phyloP scores from a whole-genome alignment of 2,113 vertebrate species.

The Phoenicopterus ruber region DNA sequence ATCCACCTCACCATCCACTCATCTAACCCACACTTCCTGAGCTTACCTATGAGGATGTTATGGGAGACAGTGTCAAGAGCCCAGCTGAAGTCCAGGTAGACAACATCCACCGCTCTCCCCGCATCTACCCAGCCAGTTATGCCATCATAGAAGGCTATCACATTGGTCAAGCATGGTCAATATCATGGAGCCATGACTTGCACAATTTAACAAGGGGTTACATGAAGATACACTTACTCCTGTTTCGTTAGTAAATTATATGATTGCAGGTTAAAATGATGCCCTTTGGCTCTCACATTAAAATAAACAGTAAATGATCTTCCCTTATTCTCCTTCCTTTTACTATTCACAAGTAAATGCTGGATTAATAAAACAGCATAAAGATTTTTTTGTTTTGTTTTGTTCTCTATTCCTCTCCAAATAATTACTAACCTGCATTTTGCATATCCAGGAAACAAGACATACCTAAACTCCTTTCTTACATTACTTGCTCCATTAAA shows the following conservation, averaged over 20 bases:
- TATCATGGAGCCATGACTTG: accelerated
- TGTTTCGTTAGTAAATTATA: background rate
- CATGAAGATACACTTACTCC: background rate
- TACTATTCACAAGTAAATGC: background rate
- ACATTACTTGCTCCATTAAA: background rate
- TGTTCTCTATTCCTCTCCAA: background rate
- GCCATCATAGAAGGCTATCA: too few relatives aligned
- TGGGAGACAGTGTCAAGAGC: too few relatives aligned
- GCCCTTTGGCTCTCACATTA: background rate
- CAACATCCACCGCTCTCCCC: too few relatives aligned
- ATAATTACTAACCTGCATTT: background rate
- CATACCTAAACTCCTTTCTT: background rate
- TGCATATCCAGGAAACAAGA: background rate
- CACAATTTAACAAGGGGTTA: background rate
- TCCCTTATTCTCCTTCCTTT: background rate
- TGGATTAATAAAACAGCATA: background rate
- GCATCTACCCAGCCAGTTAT: too few relatives aligned
- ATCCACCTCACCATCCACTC: too few relatives aligned
- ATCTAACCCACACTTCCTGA: too few relatives aligned
- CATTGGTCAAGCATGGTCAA: too few relatives aligned
- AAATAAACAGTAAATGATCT: background rate
- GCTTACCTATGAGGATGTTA: too few relatives aligned
- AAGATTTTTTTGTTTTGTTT: background rate
- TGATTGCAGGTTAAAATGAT: background rate
- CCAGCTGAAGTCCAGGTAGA: too few relatives aligned